phyloP scores from a whole-genome alignment of 1,140 invertebrate genomes.

The Magallana ariakensis region DNA sequence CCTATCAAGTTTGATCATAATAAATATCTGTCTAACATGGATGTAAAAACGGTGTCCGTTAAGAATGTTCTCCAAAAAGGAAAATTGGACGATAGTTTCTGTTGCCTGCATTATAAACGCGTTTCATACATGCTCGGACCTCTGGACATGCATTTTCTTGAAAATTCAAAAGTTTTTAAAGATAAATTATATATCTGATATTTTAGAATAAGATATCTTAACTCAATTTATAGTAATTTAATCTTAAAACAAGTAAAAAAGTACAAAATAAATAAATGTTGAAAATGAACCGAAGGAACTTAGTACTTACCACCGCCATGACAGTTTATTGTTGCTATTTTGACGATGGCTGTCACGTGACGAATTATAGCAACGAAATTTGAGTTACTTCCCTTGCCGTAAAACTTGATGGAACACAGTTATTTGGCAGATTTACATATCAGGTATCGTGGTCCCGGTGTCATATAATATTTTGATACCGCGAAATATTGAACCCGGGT shows the following conservation, averaged over 20 bases:
- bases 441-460: too few relatives aligned
- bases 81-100: too few relatives aligned
- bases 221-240: neutral
- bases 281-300: neutral
- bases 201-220: neutral
- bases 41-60: too few relatives aligned
- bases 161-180: neutral
- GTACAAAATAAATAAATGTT: neutral
- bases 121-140: too few relatives aligned
- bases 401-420: too few relatives aligned
- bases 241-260: neutral
- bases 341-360: slow-evolving; percentile 54
- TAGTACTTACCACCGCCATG: slow-evolving; percentile 57
- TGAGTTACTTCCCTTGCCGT: slow-evolving; percentile 15
- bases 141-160: neutral
- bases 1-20: too few relatives aligned
- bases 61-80: too few relatives aligned
- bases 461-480: too few relatives aligned
- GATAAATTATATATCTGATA: neutral
- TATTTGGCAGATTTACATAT: too few relatives aligned
- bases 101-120: too few relatives aligned
- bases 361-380: slow-evolving; percentile 49
- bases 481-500: too few relatives aligned
- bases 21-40: too few relatives aligned
- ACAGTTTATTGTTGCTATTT: slow-evolving; percentile 58